Evolutionary conservation across 2,113 vertebrate species (phyloP).

Genomic region (Coturnix japonica): DNA sequence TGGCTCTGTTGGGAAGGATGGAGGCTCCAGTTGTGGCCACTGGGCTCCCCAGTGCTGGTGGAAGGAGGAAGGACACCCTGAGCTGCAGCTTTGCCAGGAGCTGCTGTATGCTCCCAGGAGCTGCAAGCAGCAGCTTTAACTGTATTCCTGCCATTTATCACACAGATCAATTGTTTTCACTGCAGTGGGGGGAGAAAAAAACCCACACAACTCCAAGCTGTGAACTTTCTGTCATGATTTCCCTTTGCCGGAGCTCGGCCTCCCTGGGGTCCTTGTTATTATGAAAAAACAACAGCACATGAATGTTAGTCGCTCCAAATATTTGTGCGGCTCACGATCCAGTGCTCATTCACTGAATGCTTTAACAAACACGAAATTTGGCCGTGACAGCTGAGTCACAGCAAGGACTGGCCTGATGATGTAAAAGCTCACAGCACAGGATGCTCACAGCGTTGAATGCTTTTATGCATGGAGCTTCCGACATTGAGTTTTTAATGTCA

Average conservation of each 20-base stretch:
- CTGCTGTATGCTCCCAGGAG: neutral
- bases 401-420: neutral
- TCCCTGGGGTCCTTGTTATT: neutral
- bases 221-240: neutral
- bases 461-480: neutral
- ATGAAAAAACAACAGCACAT: constrained; percentile 12
- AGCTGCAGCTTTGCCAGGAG: neutral
- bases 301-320: constrained; percentile 35
- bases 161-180: neutral
- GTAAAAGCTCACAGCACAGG: accelerated
- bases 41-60: no score
- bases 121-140: neutral
- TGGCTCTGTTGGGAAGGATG: no score
- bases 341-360: neutral
- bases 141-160: neutral
- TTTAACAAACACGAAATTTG: neutral
- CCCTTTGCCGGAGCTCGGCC: neutral
- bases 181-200: neutral
- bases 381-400: neutral
- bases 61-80: neutral
- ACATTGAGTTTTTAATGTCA: neutral
- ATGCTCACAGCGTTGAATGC: accelerated
- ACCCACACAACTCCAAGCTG: neutral
- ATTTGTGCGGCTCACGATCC: constrained; percentile 34
- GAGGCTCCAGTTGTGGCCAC: no score